Evolutionary conservation across 2,888 invertebrate genomes (phyloP).

Genomic region (Liopterus haemorrhoidalis): DNA sequence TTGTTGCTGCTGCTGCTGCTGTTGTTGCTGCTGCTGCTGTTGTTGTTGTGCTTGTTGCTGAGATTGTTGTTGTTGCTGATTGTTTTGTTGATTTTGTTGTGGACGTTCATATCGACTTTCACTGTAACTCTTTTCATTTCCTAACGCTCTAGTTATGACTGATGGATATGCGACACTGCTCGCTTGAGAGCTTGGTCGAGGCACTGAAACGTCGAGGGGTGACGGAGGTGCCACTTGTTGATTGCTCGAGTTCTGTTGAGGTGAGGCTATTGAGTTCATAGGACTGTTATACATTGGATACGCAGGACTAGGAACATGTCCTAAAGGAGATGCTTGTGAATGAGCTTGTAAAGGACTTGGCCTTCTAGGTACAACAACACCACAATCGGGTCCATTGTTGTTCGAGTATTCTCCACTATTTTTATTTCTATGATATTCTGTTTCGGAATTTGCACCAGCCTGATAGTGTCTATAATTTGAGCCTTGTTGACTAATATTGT

Average conservation of each 20-base stretch:
- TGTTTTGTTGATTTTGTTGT: constrained; percentile 27
- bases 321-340: constrained; percentile 65
- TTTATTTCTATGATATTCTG: constrained; percentile 54
- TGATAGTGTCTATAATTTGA: constrained; percentile 58
- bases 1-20: constrained; percentile 29
- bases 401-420: constrained; percentile 48
- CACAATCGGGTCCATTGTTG: constrained; percentile 52
- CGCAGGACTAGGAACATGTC: constrained; percentile 70
- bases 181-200: constrained; percentile 56
- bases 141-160: constrained; percentile 71
- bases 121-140: constrained; percentile 53
- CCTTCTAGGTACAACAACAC: constrained; percentile 58
- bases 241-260: constrained; percentile 56
- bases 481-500: constrained; percentile 47
- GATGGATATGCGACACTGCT: constrained; percentile 69
- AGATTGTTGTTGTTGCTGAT: constrained; percentile 35
- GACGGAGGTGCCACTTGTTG: constrained; percentile 59
- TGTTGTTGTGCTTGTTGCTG: constrained; percentile 37
- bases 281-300: constrained; percentile 83
- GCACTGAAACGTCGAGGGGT: constrained; percentile 63
- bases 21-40: constrained; percentile 44
- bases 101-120: constrained; percentile 52
- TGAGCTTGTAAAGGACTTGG: constrained; percentile 64
- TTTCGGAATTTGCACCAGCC: constrained; percentile 53
- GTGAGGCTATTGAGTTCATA: constrained; percentile 68